Evolutionary conservation across 2,888 invertebrate genomes (phyloP).

Genomic region (Synanthedon myopaeformis): DNA sequence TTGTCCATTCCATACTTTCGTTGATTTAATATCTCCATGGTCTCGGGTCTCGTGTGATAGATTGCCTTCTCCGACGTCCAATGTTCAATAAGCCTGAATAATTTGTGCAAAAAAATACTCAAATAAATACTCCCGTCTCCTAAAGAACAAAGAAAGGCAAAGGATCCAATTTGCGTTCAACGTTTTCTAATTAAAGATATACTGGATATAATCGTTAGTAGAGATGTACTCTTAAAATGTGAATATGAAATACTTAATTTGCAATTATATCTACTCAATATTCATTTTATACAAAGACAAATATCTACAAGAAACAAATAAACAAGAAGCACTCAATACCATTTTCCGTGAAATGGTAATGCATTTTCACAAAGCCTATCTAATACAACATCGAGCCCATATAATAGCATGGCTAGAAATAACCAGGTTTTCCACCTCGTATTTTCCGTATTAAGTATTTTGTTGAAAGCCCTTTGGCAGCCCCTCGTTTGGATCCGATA

Average conservation of each 20-base stretch:
- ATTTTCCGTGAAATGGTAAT: constrained; percentile 22
- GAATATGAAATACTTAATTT: no score
- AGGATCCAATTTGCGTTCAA: constrained; percentile 30
- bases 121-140: constrained; percentile 31
- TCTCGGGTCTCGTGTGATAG: constrained; percentile 39
- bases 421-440: constrained; percentile 52
- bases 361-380: constrained; percentile 25
- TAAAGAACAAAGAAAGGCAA: constrained; percentile 32
- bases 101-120: constrained; percentile 43
- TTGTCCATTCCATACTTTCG: no score
- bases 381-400: constrained; percentile 23
- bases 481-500: constrained; percentile 56
- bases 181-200: constrained; percentile 31
- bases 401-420: constrained; percentile 36
- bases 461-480: constrained; percentile 51
- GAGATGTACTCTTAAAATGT: no score
- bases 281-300: no score
- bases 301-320: not conserved
- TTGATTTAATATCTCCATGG: constrained; percentile 9
- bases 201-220: not conserved
- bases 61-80: constrained; percentile 37
- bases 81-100: constrained; percentile 54
- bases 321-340: constrained; percentile 3
- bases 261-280: no score
- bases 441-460: constrained; percentile 62